phyloP scores from a whole-genome alignment of 2,113 vertebrate species.

The Sorex fumeus region DNA sequence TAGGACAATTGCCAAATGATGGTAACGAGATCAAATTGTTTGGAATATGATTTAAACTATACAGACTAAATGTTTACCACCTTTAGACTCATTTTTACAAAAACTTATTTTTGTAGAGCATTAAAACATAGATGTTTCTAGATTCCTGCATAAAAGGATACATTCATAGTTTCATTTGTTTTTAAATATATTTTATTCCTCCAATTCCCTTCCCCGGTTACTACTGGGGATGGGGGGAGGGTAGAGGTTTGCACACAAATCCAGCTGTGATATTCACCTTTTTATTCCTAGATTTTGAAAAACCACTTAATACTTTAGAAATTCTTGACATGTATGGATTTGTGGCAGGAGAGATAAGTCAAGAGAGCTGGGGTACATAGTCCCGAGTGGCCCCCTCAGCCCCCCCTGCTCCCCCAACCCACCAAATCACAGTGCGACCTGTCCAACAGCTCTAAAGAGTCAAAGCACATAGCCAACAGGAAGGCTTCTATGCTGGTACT shows the following conservation, averaged over 20 bases:
- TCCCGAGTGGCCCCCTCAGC: no score
- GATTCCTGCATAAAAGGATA: background rate
- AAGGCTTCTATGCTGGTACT: no score
- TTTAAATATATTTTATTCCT: background rate
- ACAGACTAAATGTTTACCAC: background rate
- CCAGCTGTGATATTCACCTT: no score
- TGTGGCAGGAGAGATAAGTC: background rate
- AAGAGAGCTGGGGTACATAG: background rate
- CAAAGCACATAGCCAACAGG: no score
- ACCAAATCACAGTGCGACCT: no score
- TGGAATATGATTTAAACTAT: conserved; percentile 43
- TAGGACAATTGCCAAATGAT: conserved; percentile 24
- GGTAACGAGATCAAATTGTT: conserved; percentile 47
- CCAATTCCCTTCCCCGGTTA: background rate
- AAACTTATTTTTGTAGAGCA: background rate
- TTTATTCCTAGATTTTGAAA: no score
- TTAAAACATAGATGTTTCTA: conserved; percentile 10
- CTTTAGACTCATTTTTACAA: conserved; percentile 2
- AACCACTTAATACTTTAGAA: background rate
- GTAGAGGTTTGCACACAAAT: no score
- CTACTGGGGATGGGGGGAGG: no score
- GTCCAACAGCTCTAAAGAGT: no score
- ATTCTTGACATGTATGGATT: background rate
- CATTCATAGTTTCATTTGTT: background rate
- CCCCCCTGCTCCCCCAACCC: no score